Evolutionary conservation across 2,888 invertebrate species (phyloP).

Genomic region (Cylloceria caligata): DNA sequence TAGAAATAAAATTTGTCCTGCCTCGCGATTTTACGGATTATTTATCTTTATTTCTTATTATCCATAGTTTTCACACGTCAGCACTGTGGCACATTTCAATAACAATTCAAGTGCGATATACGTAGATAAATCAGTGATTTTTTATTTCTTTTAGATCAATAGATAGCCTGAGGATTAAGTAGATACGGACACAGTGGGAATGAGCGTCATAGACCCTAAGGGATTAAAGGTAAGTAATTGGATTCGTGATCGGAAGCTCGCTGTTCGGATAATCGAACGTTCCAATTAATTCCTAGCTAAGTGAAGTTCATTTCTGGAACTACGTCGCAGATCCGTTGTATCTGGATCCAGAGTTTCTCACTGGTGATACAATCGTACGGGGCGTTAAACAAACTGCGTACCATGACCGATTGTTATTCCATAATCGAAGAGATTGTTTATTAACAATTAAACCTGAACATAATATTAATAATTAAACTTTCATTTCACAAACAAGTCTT

Average conservation of each 20-base stretch:
- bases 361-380: not conserved
- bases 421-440: not conserved
- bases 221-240: conserved; percentile 40
- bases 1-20: not conserved
- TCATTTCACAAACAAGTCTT: too few relatives aligned
- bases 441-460: too few relatives aligned
- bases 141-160: not conserved
- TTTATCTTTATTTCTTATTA: too few relatives aligned
- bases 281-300: conserved; percentile 49
- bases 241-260: conserved; percentile 36
- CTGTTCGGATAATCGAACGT: conserved; percentile 31
- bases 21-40: not conserved
- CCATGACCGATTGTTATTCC: not conserved
- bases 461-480: too few relatives aligned
- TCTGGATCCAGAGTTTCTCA: not conserved
- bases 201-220: conserved; percentile 1
- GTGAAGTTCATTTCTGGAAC: conserved; percentile 1
- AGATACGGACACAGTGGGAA: not conserved
- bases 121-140: not conserved
- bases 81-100: not conserved
- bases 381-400: not conserved
- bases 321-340: not conserved
- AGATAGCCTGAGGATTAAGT: not conserved
- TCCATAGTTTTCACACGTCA: too few relatives aligned
- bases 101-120: not conserved